Conservation (phyloP, 2,888 invertebrate species). For the Oxytorus armatus region DNA sequence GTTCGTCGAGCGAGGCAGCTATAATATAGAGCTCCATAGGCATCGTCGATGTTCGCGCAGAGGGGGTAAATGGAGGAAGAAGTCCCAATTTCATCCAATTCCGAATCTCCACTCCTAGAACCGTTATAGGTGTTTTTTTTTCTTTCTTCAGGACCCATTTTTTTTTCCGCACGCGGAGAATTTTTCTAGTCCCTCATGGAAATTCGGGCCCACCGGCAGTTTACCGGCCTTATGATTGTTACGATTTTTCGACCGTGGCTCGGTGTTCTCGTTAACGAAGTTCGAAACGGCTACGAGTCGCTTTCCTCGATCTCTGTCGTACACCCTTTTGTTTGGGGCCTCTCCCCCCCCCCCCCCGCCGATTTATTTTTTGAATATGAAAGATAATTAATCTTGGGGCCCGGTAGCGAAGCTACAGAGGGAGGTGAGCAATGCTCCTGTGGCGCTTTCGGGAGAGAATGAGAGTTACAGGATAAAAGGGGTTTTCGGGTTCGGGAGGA, state of each 20-base stretch:
- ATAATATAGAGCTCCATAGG: conserved; percentile 24
- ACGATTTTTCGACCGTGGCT: background rate
- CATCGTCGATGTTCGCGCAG: conserved; percentile 15
- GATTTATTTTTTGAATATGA: conserved; percentile 83
- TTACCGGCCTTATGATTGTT: background rate
- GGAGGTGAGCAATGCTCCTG: conserved; percentile 53
- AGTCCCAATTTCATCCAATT: conserved; percentile 66
- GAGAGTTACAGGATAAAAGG: conserved; percentile 79
- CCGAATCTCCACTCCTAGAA: background rate
- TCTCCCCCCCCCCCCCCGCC: too few species aligned
- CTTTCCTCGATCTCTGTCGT: conserved; percentile 20
- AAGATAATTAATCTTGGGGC: conserved; percentile 83
- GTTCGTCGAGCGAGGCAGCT: conserved; percentile 44
- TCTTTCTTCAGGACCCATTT: conserved; percentile 38
- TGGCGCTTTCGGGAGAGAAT: conserved; percentile 28
- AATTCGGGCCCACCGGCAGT: conserved; percentile 22
- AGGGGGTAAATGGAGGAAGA: conserved; percentile 18
- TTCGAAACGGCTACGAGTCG: conserved; percentile 46
- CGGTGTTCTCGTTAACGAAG: conserved; percentile 48
- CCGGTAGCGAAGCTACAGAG: conserved; percentile 14
- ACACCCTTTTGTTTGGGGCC: conserved; percentile 74
- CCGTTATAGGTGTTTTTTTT: conserved; percentile 38
- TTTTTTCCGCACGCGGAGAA: conserved; percentile 31
- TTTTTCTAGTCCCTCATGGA: conserved; percentile 57
- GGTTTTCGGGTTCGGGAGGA: conserved; percentile 83